Evolutionary conservation across 2,797 vertebrate species (phyloP).

Genomic region (Naso thynnoides): DNA sequence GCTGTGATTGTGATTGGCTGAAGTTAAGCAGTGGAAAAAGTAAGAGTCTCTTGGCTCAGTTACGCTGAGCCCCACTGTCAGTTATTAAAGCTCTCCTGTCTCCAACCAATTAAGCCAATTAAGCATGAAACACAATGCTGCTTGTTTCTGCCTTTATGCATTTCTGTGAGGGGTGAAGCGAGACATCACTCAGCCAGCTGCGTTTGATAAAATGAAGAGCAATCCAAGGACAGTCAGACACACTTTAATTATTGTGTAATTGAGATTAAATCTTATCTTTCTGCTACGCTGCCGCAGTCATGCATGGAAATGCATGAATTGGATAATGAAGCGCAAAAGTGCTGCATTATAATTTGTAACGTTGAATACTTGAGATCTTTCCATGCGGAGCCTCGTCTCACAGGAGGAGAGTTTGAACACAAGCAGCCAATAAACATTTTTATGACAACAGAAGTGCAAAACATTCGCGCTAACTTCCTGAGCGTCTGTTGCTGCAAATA

Average conservation of each 20-base stretch:
- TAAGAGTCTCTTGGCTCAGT: constrained; percentile 74
- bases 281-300: constrained; percentile 2
- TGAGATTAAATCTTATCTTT: constrained; percentile 34
- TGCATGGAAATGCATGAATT: constrained; percentile 32
- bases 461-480: constrained; percentile 30
- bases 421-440: constrained; percentile 29
- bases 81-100: constrained; percentile 69
- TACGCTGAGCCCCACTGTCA: constrained; percentile 56
- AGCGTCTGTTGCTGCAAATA: constrained; percentile 32
- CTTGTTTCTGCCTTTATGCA: constrained; percentile 55
- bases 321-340: constrained; percentile 4
- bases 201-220: constrained; percentile 18
- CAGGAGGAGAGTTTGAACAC: constrained; percentile 23
- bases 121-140: constrained; percentile 72
- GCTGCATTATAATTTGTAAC: constrained; percentile 20
- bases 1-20: constrained; percentile 61
- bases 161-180: constrained; percentile 43
- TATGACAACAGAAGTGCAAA: constrained; percentile 34
- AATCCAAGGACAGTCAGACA: constrained; percentile 39
- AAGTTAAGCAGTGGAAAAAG: constrained; percentile 59
- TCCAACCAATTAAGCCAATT: constrained; percentile 80
- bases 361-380: constrained; percentile 19
- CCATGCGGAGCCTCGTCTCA: constrained; percentile 9
- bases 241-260: constrained; percentile 36
- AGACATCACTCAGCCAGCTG: constrained; percentile 33